Evolutionary conservation across 1,140 invertebrate genomes (phyloP), one percentile per base, ranked within the genome.

Genomic region (Listronotus oregonensis): DNA sequence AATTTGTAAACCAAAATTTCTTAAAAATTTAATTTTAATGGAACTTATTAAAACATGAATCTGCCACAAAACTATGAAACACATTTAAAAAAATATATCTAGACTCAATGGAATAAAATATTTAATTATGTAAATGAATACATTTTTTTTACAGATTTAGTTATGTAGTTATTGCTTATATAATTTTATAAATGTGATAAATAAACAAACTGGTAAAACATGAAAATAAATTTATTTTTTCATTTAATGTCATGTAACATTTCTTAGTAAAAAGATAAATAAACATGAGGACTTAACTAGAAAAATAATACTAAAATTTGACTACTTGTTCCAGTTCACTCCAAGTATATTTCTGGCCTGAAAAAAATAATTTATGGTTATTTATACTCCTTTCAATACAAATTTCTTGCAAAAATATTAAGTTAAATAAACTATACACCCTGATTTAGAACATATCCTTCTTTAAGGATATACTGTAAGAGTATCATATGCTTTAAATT

Each of bases 341-440:
- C 77, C 77, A 39, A 79, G 60, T 44, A 79, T 79, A 71, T 79
- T 79, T 66, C 77, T 72, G 27, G 77, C 77, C 76, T 77, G 63
- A 56, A 77, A 77, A 21, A 58, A 56, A 72, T 62, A 66, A 46
- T n/a, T 18, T 11, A 60, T 52, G 11, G 44, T 18, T 21, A 17
- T 54, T 50, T 15, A 14, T 7, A 17, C 10, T 44, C 0, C 14
- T 27, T 43, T 3, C 14, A 63, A 31, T 10, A 42, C 1, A 42
- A 43, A 3, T 10, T 12, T 18, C 42, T 14, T 52, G 18, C 17
- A n/a, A 47, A 14, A 42, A 64, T 31, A 34, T 44, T 2, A 17
- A 6, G 44, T 15, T 39, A 27, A 56, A 11, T 42, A 12, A 6
- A 7, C 10, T 40, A 15, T n/a, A 42, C 9, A n/a, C 1, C 3